These are phyloP conservation scores for Subanguina moxae DNA, from an alignment of 1,140 invertebrate genomes.

Conservation along the genomic window DNA sequence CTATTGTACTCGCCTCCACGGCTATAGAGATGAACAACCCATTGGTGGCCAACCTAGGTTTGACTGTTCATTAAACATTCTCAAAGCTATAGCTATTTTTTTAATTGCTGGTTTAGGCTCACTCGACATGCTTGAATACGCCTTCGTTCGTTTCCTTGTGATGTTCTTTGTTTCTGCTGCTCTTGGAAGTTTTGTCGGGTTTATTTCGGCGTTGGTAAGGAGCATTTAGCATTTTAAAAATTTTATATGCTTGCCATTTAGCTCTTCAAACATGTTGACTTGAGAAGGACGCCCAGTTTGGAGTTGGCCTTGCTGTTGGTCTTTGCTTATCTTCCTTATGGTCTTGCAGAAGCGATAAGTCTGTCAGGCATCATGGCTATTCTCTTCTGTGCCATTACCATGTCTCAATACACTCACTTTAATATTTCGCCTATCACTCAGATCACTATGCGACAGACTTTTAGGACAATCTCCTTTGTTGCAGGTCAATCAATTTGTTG, in stretches of 20 bases:
- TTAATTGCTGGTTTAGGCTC: slow-evolving; percentile 49
- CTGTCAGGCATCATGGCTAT: slow-evolving; percentile 98
- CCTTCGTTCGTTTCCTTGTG: slow-evolving; percentile 81
- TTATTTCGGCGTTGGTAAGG: slow-evolving; percentile 80
- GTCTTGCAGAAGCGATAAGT: slow-evolving; percentile 91
- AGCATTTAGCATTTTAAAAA: background rate
- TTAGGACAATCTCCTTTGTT: slow-evolving; percentile 92
- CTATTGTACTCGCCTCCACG: slow-evolving; percentile 63
- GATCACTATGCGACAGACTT: slow-evolving; percentile 97
- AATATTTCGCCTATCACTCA: slow-evolving; percentile 96
- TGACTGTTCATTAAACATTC: background rate
- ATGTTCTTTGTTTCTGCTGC: slow-evolving; percentile 98
- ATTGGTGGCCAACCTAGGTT: slow-evolving; percentile 66
- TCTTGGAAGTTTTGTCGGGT: slow-evolving; percentile 88
- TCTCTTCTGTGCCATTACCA: slow-evolving; percentile 94
- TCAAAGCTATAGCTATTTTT: background rate
- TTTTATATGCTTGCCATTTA: slow-evolving; percentile 50
- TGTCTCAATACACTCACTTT: slow-evolving; percentile 99
- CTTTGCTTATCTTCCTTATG: slow-evolving; percentile 96
- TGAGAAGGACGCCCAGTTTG: slow-evolving; percentile 91
- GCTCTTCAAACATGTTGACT: slow-evolving; percentile 85
- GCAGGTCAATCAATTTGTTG: slow-evolving; percentile 69
- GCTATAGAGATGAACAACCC: slow-evolving; percentile 64
- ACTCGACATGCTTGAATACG: slow-evolving; percentile 76
- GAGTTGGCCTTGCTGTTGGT: slow-evolving; percentile 98